Percentiles rank a stretch among this genome's conserved stretches.
Evolutionary conservation across 2,797 vertebrate genomes (phyloP).

Genomic region (Bufotes viridis): DNA sequence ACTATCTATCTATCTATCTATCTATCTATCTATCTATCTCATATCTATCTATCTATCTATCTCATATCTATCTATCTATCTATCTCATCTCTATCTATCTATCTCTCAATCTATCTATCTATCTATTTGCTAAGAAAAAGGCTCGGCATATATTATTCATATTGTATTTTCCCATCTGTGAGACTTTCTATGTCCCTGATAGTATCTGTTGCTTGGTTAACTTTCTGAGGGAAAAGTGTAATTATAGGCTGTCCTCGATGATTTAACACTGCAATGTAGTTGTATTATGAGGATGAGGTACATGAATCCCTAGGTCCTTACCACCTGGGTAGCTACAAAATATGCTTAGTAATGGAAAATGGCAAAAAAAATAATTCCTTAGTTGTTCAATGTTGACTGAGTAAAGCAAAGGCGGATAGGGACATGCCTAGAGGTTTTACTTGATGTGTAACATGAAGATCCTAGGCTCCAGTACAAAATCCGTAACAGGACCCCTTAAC

Average conservation of each 20-base stretch:
- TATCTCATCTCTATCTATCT: neutral
- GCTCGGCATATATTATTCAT: neutral
- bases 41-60: slow-evolving; percentile 4
- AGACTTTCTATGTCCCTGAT: slow-evolving; percentile 21
- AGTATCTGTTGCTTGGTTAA: slow-evolving; percentile 31
- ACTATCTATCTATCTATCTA: too few species aligned
- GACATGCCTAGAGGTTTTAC: neutral
- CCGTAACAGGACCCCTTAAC: too few species aligned
- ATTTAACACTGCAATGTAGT: neutral
- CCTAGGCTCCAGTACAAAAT: too few species aligned
- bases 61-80: neutral
- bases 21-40: too few species aligned
- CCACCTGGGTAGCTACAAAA: neutral
- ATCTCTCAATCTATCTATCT: slow-evolving; percentile 9
- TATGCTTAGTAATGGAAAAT: neutral
- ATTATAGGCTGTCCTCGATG: slow-evolving; percentile 34
- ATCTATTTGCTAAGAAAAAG: neutral
- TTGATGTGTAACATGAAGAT: too few species aligned
- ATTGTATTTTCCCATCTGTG: slow-evolving; percentile 27
- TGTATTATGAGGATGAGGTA: neutral
- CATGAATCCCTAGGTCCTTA: neutral
- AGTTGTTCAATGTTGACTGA: neutral
- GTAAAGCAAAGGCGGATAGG: neutral
- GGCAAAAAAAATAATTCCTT: neutral
- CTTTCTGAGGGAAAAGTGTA: slow-evolving; percentile 25